Conservation (phyloP, 2,113 vertebrate species). For the Genyomyrus donnyi region DNA sequence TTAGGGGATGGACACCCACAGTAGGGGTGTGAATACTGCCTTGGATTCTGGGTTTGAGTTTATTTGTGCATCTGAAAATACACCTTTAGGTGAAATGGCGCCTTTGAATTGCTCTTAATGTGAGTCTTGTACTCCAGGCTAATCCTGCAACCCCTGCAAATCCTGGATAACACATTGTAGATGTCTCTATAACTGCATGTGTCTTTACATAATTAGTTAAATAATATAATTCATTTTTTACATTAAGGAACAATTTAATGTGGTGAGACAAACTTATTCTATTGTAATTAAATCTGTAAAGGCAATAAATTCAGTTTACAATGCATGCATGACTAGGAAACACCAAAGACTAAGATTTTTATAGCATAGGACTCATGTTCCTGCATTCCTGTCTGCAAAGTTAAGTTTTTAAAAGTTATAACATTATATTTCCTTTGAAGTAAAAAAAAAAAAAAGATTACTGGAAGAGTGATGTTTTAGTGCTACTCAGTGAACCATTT, state of each 20-base stretch:
- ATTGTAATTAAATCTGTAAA: neutral
- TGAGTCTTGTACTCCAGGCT: neutral
- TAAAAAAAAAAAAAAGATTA: neutral
- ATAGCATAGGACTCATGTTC: neutral
- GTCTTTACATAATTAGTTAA: neutral
- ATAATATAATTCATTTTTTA: neutral
- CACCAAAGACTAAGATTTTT: neutral
- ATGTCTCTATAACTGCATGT: neutral
- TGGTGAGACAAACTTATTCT: neutral
- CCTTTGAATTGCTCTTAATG: neutral
- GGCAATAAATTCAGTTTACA: neutral
- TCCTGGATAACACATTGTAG: neutral
- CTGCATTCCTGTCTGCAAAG: neutral
- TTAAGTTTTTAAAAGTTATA: neutral
- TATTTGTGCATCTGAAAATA: neutral
- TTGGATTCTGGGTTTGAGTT: neutral
- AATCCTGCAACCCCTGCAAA: neutral
- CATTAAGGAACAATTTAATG: neutral
- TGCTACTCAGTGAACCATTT: neutral
- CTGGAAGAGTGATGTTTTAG: neutral
- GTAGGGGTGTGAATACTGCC: neutral
- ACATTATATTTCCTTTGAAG: neutral
- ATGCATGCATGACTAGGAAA: neutral
- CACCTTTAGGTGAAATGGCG: neutral
- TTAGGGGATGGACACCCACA: neutral